Conservation (phyloP, 2,888 invertebrate species). For the Drosophila paranaensis region DNA sequence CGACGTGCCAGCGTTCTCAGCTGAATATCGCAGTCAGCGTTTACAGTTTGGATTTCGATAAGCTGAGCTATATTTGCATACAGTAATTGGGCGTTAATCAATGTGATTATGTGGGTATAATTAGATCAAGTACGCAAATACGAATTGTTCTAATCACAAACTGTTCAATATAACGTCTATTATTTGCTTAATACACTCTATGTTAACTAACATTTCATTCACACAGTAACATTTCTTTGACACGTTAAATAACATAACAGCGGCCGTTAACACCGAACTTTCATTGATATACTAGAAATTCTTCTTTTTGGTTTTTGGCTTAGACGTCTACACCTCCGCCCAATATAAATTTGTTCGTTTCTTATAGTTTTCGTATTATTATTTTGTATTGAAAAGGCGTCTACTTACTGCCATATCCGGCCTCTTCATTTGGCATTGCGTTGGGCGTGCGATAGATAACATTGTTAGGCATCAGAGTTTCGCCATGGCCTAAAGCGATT, state of each 20-base stretch:
- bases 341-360: constrained; percentile 1
- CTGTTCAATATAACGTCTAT: constrained; percentile 1
- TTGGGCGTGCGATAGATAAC: constrained; percentile 87
- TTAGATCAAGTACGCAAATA: constrained; percentile 7
- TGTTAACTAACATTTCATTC: constrained; percentile 6
- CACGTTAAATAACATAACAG: not conserved
- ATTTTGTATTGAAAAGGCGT: not conserved
- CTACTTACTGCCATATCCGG: constrained; percentile 84
- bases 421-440: constrained; percentile 84
- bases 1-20: constrained; percentile 62
- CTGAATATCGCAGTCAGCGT: constrained; percentile 71
- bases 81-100: constrained; percentile 37
- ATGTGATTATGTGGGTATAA: constrained; percentile 11
- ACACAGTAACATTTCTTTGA: constrained; percentile 3
- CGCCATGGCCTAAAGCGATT: constrained; percentile 93
- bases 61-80: constrained; percentile 80
- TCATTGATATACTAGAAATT: not conserved
- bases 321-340: constrained; percentile 1
- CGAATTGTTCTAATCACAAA: constrained; percentile 1
- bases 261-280: not conserved
- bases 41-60: constrained; percentile 82
- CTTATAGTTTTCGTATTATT: not conserved
- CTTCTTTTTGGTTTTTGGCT: not conserved
- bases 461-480: constrained; percentile 91
- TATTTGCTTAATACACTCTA: not conserved